Evolutionary conservation across 92 coral and sea anemone species (phyloP).

Genomic region (Phenganax stokvisi): DNA sequence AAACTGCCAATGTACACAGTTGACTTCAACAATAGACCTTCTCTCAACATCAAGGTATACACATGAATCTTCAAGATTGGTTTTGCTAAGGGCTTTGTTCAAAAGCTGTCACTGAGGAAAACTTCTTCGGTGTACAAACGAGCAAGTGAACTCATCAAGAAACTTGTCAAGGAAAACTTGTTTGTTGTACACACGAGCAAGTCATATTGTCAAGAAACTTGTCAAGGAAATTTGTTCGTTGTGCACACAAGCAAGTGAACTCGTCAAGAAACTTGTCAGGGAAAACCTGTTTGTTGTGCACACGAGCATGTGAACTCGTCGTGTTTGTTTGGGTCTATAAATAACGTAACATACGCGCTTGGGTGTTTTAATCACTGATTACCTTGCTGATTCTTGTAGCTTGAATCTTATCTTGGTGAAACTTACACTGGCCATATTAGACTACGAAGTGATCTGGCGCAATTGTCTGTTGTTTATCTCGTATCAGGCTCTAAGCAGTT

Average conservation of each 20-base stretch:
- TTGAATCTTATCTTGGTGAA: slow-evolving; percentile 29
- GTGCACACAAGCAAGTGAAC: neutral
- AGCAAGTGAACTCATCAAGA: too few species aligned
- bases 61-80: neutral
- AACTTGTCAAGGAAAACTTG: neutral
- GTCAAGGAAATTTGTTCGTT: too few species aligned
- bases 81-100: neutral
- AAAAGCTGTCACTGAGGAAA: neutral
- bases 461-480: slow-evolving; percentile 34
- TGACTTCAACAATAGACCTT: slow-evolving; percentile 15
- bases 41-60: slow-evolving; percentile 40
- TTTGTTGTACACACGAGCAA: neutral
- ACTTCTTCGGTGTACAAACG: neutral
- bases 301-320: neutral
- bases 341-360: too few species aligned
- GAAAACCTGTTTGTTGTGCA: neutral
- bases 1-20: slow-evolving; percentile 32
- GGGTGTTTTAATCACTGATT: too few species aligned
- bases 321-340: too few species aligned
- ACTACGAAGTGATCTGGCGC: slow-evolving; percentile 26
- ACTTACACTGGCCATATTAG: slow-evolving; percentile 27
- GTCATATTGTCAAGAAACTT: too few species aligned
- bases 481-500: slow-evolving; percentile 13
- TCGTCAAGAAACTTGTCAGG: neutral
- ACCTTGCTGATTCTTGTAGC: neutral